Evolutionary conservation across 2,888 invertebrate genomes (phyloP), one percentile per base, ranked within the genome.

Genomic region (Plagiodera versicolora): DNA sequence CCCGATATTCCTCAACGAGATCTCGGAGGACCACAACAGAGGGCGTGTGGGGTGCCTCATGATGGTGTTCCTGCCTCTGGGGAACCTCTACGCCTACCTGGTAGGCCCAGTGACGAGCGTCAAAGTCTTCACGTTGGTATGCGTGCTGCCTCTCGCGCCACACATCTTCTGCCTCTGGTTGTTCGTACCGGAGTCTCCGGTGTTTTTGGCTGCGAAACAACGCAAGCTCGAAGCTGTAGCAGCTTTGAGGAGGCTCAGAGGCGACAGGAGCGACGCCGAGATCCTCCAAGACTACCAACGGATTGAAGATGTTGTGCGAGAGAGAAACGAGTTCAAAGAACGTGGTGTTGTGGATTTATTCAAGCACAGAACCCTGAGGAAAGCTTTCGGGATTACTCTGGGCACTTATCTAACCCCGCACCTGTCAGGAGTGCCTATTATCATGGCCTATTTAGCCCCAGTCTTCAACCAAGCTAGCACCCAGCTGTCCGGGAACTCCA

Each of bases 1-100:
- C 0, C 92, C 94, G 0, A 89, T 93, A 85, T 95, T 94, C 79
- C 86, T 92, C 62, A 91, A 91, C 45, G 94, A 95, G 85, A 52
- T 52, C n/a, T 35, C 35, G 8, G 51, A 52, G 35, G 20, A 35
- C 9, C 51, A 35, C 20, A 52, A 88, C 11, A 83, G 95, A 60
- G 94, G 94, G 0, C 86, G 89, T 0, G 80, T 94, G 1, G 65
- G 63, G 1, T 51, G 92, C 0, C 86, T 66, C 11, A 46, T 70
- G 51, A 58, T 52, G 4, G 24, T 65, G 6, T 56, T 64, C 10
- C 3, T 53, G 8, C 35, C 60, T 8, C 10, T 8, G 19, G 70
- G 70, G 9, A 20, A 58, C 3, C 47, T 67, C 2, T 63, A 64
- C 14, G 48, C 47, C 10, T 67, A 55, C 19, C 24, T 51, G 1